These are phyloP conservation scores for Drosophila atripex DNA, from an alignment of 2,888 invertebrate species.

Conservation along the genomic window DNA sequence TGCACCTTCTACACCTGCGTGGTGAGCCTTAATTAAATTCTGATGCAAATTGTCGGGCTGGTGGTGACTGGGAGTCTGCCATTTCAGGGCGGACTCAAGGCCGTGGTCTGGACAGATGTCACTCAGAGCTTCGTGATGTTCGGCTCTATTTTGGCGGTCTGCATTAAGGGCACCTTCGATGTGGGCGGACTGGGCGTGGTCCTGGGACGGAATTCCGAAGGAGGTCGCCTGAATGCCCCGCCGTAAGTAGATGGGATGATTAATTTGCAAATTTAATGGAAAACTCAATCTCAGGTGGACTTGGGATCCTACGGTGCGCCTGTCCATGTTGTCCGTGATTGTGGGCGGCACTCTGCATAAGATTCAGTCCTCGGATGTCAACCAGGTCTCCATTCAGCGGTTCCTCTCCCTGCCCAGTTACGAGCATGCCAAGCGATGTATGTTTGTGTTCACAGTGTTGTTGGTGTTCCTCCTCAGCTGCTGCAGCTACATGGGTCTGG, in stretches of 20 bases:
- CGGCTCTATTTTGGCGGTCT: constrained; percentile 89
- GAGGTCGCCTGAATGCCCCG: constrained; percentile 87
- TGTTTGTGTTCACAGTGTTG: constrained; percentile 88
- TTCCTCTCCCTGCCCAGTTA: constrained; percentile 90
- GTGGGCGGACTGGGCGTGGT: constrained; percentile 89
- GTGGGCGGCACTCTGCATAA: constrained; percentile 91
- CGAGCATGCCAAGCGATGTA: constrained; percentile 87
- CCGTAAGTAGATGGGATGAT: not conserved
- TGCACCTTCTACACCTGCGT: constrained; percentile 95
- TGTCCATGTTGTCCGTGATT: constrained; percentile 90
- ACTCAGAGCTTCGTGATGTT: constrained; percentile 91
- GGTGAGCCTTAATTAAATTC: constrained; percentile 85
- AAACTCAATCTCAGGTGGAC: constrained; percentile 87
- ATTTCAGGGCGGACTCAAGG: constrained; percentile 89
- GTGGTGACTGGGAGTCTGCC: constrained; percentile 4
- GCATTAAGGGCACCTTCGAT: constrained; percentile 89
- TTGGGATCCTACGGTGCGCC: constrained; percentile 90
- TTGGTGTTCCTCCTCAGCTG: constrained; percentile 86
- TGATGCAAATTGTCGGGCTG: not conserved
- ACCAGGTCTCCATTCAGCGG: constrained; percentile 94
- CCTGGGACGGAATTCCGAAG: constrained; percentile 87
- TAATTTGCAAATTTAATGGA: constrained; percentile 1
- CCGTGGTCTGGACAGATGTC: constrained; percentile 93
- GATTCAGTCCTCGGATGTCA: constrained; percentile 90
- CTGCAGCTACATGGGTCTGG: constrained; percentile 89